Conservation (phyloP, 2,797 vertebrate genomes). For the Danio tinwini region DNA sequence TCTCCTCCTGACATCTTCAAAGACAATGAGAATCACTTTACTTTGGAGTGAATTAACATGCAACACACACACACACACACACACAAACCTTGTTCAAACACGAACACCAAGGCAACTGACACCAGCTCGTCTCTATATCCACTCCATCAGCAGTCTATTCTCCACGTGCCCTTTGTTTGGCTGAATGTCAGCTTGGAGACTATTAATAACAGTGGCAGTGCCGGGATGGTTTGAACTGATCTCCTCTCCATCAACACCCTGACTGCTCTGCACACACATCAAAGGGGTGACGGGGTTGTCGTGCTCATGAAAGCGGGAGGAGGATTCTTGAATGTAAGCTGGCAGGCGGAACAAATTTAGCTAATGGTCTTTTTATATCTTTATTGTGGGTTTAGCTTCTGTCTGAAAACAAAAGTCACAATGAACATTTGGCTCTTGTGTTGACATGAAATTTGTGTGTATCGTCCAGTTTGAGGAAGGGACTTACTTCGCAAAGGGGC, state of each 20-base stretch:
- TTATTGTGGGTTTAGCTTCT: constrained; percentile 61
- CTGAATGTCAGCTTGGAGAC: constrained; percentile 64
- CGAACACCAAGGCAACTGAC: constrained; percentile 38
- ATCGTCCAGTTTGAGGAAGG: neutral
- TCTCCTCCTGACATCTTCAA: constrained; percentile 77
- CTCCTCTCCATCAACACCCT: constrained; percentile 59
- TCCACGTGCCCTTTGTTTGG: constrained; percentile 53
- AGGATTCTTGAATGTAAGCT: constrained; percentile 60
- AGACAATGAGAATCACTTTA: constrained; percentile 75
- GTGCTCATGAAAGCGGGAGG: constrained; percentile 60
- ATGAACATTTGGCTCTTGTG: constrained; percentile 45
- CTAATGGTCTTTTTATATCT: constrained; percentile 57
- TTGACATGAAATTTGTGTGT: constrained; percentile 33
- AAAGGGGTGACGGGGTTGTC: constrained; percentile 52
- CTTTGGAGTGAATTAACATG: constrained; percentile 69
- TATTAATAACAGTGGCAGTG: constrained; percentile 65
- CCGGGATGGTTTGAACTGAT: constrained; percentile 55
- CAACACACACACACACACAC: constrained; percentile 46
- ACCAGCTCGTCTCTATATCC: constrained; percentile 37
- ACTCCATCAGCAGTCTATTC: constrained; percentile 53
- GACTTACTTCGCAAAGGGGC: neutral
- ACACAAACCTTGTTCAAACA: constrained; percentile 47
- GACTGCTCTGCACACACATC: constrained; percentile 59
- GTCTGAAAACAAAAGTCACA: constrained; percentile 49
- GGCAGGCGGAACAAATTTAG: constrained; percentile 65